Conservation (phyloP, 2,888 invertebrate species). For the Xanthorhoe spadicearia region DNA sequence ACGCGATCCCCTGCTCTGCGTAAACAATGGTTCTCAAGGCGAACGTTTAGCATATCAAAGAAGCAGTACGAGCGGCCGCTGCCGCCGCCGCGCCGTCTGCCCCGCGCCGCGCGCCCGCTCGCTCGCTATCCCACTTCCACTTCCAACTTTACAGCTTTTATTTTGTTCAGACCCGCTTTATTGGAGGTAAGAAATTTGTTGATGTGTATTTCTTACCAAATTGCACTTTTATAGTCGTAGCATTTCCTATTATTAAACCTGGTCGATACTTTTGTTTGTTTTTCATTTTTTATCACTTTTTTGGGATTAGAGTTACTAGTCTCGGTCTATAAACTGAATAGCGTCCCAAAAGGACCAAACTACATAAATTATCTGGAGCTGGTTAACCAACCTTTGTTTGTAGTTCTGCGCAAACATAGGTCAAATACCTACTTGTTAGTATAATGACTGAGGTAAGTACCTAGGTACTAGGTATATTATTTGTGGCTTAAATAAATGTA, state of each 20-base stretch:
- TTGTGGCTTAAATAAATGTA: neutral
- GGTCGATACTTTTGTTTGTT: too few species aligned
- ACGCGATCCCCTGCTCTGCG: constrained; percentile 54
- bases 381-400: neutral
- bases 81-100: constrained; percentile 41
- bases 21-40: constrained; percentile 63
- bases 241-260: neutral
- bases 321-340: neutral
- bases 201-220: constrained; percentile 16
- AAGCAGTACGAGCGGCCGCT: constrained; percentile 47
- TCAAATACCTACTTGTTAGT: neutral
- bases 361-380: neutral
- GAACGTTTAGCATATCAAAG: constrained; percentile 69
- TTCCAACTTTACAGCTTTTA: constrained; percentile 42
- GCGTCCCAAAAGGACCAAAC: too few species aligned
- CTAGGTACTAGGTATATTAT: too few species aligned
- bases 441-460: too few species aligned
- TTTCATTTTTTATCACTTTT: too few species aligned
- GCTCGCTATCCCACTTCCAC: constrained; percentile 36
- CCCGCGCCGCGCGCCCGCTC: constrained; percentile 19
- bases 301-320: neutral
- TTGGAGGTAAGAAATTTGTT: constrained; percentile 18
- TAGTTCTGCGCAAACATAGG: neutral
- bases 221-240: constrained; percentile 9
- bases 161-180: constrained; percentile 32